phyloP scores from a whole-genome alignment of 2,113 vertebrate genomes.

The Ictalurus furcatus region DNA sequence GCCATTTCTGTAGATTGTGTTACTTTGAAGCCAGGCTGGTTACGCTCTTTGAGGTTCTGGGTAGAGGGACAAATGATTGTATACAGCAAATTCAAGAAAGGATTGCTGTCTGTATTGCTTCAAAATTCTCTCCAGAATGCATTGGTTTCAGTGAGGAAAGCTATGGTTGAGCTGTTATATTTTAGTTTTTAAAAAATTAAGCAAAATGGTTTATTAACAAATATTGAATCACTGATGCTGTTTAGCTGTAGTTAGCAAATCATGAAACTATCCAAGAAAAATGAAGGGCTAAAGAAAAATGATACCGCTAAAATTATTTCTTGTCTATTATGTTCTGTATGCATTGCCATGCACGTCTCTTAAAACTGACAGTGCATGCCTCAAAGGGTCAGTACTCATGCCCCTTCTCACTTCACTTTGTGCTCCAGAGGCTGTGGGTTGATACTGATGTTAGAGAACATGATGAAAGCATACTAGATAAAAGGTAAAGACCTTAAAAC shows the following conservation, averaged over 20 bases:
- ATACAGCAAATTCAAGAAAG: neutral
- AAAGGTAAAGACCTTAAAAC: conserved; percentile 32
- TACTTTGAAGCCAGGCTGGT: neutral
- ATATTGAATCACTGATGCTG: neutral
- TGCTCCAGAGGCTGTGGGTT: conserved; percentile 17
- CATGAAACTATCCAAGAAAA: neutral
- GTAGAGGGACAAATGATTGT: neutral
- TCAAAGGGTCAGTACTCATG: neutral
- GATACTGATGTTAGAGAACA: conserved; percentile 37
- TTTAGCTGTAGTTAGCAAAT: neutral
- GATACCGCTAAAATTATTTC: too few relatives aligned
- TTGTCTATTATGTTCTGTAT: neutral
- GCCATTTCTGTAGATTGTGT: neutral
- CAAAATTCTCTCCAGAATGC: neutral
- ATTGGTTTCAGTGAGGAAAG: neutral
- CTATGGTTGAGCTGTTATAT: neutral
- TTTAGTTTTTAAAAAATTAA: too few relatives aligned
- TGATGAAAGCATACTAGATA: conserved; percentile 48
- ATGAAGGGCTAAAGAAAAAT: neutral
- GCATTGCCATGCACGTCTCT: neutral
- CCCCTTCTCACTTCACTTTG: neutral
- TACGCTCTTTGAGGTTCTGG: neutral
- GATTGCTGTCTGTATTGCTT: neutral
- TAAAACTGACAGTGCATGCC: neutral
- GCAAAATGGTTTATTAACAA: neutral